Evolutionary conservation across 2,797 vertebrate species (phyloP).

Genomic region (Chrysocyon brachyurus): DNA sequence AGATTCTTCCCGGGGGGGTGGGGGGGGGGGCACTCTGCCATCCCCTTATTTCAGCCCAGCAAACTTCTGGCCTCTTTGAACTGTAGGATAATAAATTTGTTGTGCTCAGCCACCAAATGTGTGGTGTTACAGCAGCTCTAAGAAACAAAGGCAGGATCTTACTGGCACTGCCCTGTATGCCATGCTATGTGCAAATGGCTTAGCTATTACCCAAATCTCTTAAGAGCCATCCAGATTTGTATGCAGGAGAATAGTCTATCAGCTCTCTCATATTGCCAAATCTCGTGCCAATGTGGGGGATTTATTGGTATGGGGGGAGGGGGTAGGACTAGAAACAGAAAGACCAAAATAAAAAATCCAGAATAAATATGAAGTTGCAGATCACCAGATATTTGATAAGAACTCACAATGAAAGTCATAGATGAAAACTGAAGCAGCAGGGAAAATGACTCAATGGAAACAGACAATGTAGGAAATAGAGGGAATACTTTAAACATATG

Average conservation of each 20-base stretch:
- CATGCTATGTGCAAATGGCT: no score
- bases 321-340: background rate
- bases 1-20: background rate
- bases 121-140: background rate
- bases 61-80: background rate
- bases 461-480: background rate
- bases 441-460: background rate
- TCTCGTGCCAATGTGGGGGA: background rate
- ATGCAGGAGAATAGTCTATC: background rate
- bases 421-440: background rate
- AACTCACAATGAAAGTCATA: conserved; percentile 15
- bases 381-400: background rate
- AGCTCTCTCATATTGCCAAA: background rate
- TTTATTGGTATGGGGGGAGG: background rate
- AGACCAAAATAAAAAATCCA: conserved; percentile 13
- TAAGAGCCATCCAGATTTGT: background rate
- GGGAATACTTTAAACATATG: background rate
- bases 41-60: background rate
- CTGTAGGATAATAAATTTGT: background rate
- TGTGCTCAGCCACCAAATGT: background rate
- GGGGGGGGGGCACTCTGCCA: no score
- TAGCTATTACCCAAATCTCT: background rate
- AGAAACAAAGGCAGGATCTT: background rate
- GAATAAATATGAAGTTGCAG: background rate
- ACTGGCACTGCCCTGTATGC: fast-evolving